Evolutionary conservation across 2,888 invertebrate genomes (phyloP).

Genomic region (Tuberolachnus salignus): DNA sequence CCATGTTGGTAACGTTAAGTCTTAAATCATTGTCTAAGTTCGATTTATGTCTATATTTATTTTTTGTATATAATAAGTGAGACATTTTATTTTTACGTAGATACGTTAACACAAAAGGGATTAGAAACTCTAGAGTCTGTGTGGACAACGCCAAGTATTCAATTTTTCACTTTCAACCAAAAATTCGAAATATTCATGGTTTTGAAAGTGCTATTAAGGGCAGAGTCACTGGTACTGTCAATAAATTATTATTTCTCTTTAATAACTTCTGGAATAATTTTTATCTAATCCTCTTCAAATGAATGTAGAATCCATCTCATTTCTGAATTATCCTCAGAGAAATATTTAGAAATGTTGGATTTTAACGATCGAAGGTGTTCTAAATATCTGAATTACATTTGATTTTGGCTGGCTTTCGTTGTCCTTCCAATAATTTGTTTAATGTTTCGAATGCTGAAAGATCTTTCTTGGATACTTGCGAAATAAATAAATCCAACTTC

Average conservation of each 20-base stretch:
- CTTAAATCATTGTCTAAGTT: too few species aligned
- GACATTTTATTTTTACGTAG: too few species aligned
- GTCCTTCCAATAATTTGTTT: slow-evolving; percentile 13
- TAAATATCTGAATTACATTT: not conserved
- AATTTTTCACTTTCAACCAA: too few species aligned
- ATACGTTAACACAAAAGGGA: too few species aligned
- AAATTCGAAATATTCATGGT: too few species aligned
- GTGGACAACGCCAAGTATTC: too few species aligned
- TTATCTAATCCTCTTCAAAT: slow-evolving; percentile 26
- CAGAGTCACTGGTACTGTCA: not conserved
- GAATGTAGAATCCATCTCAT: slow-evolving; percentile 26
- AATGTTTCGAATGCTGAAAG: slow-evolving; percentile 22
- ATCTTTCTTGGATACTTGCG: slow-evolving; percentile 27
- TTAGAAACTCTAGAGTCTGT: too few species aligned
- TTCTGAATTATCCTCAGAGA: slow-evolving; percentile 12
- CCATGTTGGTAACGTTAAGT: too few species aligned
- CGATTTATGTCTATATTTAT: too few species aligned
- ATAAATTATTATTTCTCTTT: not conserved
- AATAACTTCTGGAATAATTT: not conserved
- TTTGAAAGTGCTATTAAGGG: not conserved
- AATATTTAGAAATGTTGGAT: slow-evolving; percentile 30
- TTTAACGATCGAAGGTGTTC: slow-evolving; percentile 25
- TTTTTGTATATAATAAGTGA: too few species aligned
- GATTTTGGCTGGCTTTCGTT: slow-evolving; percentile 30
- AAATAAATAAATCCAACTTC: slow-evolving; percentile 46